These are phyloP conservation scores for Molothrus ater DNA, from an alignment of 2,797 vertebrate species.

Conservation along the genomic window DNA sequence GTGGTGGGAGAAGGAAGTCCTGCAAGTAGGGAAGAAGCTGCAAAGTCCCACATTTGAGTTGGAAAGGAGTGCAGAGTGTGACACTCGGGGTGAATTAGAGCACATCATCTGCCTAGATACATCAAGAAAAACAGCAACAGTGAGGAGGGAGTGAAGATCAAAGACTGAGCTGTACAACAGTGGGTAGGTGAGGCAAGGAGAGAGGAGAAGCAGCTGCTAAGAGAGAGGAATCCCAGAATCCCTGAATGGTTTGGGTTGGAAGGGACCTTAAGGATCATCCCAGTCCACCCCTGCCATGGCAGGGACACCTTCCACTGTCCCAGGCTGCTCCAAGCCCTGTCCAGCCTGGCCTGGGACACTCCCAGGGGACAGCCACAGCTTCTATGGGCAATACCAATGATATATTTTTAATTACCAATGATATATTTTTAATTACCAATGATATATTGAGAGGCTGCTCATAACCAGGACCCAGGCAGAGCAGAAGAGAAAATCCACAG, in stretches of 20 bases:
- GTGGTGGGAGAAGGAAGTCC: background rate
- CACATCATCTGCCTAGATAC: background rate
- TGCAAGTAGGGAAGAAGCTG: background rate
- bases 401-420: background rate
- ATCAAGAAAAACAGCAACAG: background rate
- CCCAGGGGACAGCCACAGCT: background rate
- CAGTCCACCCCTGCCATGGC: background rate
- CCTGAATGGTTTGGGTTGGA: background rate
- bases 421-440: background rate
- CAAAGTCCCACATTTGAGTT: background rate
- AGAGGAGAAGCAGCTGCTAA: background rate
- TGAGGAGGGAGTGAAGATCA: background rate
- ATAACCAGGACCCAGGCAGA: background rate
- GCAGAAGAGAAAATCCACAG: background rate
- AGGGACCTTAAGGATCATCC: background rate
- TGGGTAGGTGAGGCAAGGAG: background rate
- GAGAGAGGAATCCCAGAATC: background rate
- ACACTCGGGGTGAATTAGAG: background rate
- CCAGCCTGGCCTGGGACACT: background rate
- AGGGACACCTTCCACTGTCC: background rate
- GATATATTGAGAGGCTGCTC: background rate
- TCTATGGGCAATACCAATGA: background rate
- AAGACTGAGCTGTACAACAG: background rate
- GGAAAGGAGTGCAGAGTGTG: background rate
- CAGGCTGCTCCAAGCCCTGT: background rate